Conservation (phyloP, 2,797 vertebrate genomes). For the Trachops cirrhosus region DNA sequence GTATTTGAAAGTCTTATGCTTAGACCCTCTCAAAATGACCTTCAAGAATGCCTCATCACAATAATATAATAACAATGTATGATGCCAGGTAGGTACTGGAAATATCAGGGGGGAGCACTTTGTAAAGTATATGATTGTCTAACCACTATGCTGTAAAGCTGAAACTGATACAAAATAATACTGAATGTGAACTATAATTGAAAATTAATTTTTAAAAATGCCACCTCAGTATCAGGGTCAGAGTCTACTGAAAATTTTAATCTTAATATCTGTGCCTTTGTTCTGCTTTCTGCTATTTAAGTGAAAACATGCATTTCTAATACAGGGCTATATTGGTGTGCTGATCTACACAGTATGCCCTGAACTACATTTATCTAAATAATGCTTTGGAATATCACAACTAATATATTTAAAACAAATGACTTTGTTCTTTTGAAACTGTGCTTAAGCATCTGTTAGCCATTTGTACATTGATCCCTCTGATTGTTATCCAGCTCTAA, state of each 20-base stretch:
- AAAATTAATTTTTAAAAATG: background rate
- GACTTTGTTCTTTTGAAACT: slow-evolving; percentile 59
- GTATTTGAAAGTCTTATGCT: background rate
- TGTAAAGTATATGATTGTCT: background rate
- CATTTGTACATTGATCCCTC: slow-evolving; percentile 53
- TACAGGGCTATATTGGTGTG: background rate
- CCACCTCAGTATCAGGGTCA: background rate
- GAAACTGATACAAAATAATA: background rate
- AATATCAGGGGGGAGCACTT: background rate
- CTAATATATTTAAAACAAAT: slow-evolving; percentile 76
- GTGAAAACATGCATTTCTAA: slow-evolving; percentile 30
- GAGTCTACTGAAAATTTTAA: background rate
- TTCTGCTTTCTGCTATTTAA: background rate
- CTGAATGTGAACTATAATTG: background rate
- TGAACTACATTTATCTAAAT: slow-evolving; percentile 48
- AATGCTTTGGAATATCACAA: slow-evolving; percentile 45
- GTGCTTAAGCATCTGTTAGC: slow-evolving; percentile 55
- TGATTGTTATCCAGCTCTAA: slow-evolving; percentile 23
- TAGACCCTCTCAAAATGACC: background rate
- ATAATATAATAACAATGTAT: background rate
- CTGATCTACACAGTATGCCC: background rate
- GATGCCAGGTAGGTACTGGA: background rate
- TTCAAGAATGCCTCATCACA: background rate
- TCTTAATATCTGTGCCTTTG: slow-evolving; percentile 1
- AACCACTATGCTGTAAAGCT: background rate